Base-by-base conservation (phyloP, 2,888 invertebrate genomes). In the Metalampra italica region DNA sequence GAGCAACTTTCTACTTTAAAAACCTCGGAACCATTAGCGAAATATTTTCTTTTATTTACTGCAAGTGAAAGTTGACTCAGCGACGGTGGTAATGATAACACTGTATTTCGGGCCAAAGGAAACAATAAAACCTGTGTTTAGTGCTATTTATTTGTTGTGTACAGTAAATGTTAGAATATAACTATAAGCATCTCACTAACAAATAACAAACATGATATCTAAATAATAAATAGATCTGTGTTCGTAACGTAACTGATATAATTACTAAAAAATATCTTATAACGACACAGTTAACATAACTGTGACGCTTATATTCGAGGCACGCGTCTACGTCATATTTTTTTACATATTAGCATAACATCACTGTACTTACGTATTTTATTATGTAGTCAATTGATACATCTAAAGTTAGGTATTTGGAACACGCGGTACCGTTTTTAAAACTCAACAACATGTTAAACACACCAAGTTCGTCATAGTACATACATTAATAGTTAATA, bases 271-370 rank as follows among this genome's bases (percentile, higher is more conserved):
- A 51, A 53, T 70, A 72, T 59, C 57, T 60, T 71, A 70, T 54
- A 59, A 62, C 67, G 68, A 54, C 68, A 64, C 75, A 81, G 81
- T 83, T 81, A 81, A 83, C 77, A 81, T 82, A 83, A 81, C 82
- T 75, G 69, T 57, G 65, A 53, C 74, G 67, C 58, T 56, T 60
- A 63, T 57, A 69, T 66, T 75, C 71, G 76, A 80, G 81, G 78
- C 77, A 79, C 76, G 61, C 56, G 54, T 64, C 43, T 55, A 51
- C 46, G 48, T 39, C 46, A 50, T 50, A 29, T 45, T 46, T 49
- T 46, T 49, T 48, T 51, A 54, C 43, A 44, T 50, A 47, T 49
- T 51, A 36, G 49, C 51, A 3, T n/a, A 36, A 56, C 50, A 47
- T 52, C 50, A 49, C 52, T 43, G 9, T 43, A 43, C 47, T 36